A percentile compares a stretch with the other conserved stretches of the same genome.
Conservation (phyloP, 2,888 invertebrate genomes). For the Caenorhabditis sp. region DNA sequence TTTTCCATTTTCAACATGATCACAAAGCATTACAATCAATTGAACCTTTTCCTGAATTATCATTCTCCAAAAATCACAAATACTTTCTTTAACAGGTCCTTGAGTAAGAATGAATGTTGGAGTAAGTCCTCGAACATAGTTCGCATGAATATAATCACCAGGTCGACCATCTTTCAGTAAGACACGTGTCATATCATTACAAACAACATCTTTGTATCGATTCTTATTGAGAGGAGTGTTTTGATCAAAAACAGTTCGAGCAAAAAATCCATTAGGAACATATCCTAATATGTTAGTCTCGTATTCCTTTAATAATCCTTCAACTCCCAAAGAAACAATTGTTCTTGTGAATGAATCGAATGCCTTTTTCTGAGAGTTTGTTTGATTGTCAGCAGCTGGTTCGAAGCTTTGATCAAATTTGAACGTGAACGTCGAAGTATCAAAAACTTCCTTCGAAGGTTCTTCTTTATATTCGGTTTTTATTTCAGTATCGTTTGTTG, state of each 20-base stretch:
- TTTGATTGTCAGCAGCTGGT: constrained; percentile 10
- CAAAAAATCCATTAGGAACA: constrained; percentile 3
- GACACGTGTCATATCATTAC: constrained; percentile 47
- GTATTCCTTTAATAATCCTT: constrained; percentile 10
- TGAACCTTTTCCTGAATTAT: constrained; percentile 20
- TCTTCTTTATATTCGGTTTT: no score
- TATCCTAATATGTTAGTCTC: background rate
- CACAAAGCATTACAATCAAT: constrained; percentile 33
- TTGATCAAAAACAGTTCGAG: constrained; percentile 3
- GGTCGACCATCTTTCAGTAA: constrained; percentile 39
- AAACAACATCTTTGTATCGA: constrained; percentile 43
- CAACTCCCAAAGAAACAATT: constrained; percentile 13
- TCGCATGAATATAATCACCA: constrained; percentile 55
- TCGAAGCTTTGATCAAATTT: constrained; percentile 8
- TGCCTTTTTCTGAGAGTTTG: constrained; percentile 11
- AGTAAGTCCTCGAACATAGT: constrained; percentile 39
- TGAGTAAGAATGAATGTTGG: constrained; percentile 31
- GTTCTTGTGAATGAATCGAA: constrained; percentile 15
- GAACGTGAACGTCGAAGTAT: constrained; percentile 17
- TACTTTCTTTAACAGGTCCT: constrained; percentile 27
- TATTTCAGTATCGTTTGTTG: background rate
- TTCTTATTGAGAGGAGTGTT: constrained; percentile 10
- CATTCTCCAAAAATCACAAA: constrained; percentile 39
- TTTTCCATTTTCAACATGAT: constrained; percentile 19
- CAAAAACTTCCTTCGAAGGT: constrained; percentile 10